phyloP scores from a whole-genome alignment of 1,140 invertebrate genomes.

The Anastrepha obliqua region DNA sequence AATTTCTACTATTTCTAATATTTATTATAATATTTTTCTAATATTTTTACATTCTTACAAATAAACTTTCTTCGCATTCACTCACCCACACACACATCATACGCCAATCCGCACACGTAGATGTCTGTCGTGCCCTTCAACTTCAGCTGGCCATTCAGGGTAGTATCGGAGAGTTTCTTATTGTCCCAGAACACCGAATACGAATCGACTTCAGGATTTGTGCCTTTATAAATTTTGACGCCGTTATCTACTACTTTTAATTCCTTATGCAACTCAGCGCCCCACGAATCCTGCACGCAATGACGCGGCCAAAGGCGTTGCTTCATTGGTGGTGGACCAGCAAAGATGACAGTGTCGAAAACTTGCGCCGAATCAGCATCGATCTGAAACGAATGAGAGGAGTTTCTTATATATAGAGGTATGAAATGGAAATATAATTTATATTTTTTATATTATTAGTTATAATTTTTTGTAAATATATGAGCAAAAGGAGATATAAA shows the following conservation, averaged over 20 bases:
- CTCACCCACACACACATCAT: constrained; percentile 96
- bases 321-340: constrained; percentile 86
- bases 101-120: constrained; percentile 95
- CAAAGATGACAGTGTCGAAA: constrained; percentile 94
- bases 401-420: neutral
- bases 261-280: constrained; percentile 93
- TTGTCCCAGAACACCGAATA: constrained; percentile 99
- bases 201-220: constrained; percentile 94
- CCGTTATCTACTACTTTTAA: constrained; percentile 86
- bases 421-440: no score
- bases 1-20: neutral
- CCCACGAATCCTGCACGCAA: constrained; percentile 96
- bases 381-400: constrained; percentile 68
- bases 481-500: no score
- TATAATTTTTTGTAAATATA: no score
- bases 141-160: constrained; percentile 86
- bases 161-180: constrained; percentile 91
- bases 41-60: neutral
- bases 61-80: constrained; percentile 31
- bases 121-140: constrained; percentile 91
- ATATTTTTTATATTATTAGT: no score
- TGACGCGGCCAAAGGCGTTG: constrained; percentile 96
- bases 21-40: neutral
- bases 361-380: constrained; percentile 85
- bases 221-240: constrained; percentile 94